Evolutionary conservation across 2,888 invertebrate species (phyloP).

Genomic region (Tenthredo amoena): DNA sequence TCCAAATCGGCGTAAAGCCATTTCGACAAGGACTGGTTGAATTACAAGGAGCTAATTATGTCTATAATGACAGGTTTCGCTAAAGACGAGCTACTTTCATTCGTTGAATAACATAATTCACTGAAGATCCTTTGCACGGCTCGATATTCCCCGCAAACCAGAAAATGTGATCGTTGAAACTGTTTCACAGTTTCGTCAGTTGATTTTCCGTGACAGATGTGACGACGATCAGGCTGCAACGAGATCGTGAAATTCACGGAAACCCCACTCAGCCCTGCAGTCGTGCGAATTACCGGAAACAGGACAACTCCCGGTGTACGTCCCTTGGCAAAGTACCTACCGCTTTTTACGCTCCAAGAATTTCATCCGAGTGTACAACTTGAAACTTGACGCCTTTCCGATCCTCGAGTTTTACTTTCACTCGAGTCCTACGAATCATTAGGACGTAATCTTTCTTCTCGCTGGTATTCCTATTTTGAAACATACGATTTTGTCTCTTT

Average conservation of each 20-base stretch:
- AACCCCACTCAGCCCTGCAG: background rate
- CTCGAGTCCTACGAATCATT: constrained; percentile 16
- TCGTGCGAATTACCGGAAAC: constrained; percentile 19
- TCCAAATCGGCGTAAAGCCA: background rate
- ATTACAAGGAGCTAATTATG: background rate
- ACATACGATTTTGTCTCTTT: background rate
- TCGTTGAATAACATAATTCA: background rate
- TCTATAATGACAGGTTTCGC: background rate
- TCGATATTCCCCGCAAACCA: background rate
- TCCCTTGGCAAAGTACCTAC: background rate
- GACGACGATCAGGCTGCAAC: background rate
- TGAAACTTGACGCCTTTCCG: constrained; percentile 41
- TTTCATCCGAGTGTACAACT: constrained; percentile 18
- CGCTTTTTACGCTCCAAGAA: constrained; percentile 21
- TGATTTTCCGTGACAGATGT: constrained; percentile 4
- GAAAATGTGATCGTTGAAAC: background rate
- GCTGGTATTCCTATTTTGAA: background rate
- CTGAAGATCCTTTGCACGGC: background rate
- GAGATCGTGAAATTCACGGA: background rate
- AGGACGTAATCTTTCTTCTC: background rate
- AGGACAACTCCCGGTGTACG: background rate
- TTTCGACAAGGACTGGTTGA: background rate
- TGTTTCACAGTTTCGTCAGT: background rate
- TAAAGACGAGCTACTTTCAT: background rate
- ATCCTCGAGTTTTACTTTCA: background rate